Evolutionary conservation across 2,797 vertebrate genomes (phyloP).

Genomic region (Hemitrygon akajei): DNA sequence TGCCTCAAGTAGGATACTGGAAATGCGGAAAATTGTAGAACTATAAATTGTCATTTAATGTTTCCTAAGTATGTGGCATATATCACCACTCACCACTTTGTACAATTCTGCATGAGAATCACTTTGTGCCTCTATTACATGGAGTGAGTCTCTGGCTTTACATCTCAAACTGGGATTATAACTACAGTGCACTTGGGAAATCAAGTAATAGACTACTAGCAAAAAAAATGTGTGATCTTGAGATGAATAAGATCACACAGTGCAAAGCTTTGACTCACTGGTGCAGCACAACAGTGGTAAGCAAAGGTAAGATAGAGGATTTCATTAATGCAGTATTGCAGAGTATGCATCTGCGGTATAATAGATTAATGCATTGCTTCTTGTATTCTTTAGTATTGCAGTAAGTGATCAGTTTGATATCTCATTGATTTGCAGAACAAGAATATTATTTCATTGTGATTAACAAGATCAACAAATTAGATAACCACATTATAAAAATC

Average conservation of each 20-base stretch:
- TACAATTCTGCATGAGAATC: not conserved
- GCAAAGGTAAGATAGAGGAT: not conserved
- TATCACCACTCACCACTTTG: not conserved
- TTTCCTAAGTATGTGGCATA: not conserved
- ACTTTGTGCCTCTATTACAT: not conserved
- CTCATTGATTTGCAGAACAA: not conserved
- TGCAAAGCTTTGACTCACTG: constrained; percentile 23
- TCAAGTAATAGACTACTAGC: not conserved
- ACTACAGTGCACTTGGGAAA: constrained; percentile 3
- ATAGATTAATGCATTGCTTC: not conserved
- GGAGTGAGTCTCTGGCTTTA: not conserved
- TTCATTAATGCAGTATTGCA: not conserved
- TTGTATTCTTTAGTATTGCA: not conserved
- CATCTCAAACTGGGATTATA: constrained; percentile 6
- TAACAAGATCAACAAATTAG: not conserved
- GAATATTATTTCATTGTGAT: not conserved
- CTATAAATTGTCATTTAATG: not conserved
- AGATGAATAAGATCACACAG: not conserved
- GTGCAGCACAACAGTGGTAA: not conserved
- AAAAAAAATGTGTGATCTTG: not conserved
- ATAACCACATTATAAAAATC: not conserved
- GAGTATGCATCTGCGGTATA: not conserved
- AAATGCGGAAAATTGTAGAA: not conserved
- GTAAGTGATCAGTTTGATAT: not conserved
- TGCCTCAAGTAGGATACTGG: not conserved